phyloP scores from a whole-genome alignment of 2,888 invertebrate species.

The Uropetala carovei region DNA sequence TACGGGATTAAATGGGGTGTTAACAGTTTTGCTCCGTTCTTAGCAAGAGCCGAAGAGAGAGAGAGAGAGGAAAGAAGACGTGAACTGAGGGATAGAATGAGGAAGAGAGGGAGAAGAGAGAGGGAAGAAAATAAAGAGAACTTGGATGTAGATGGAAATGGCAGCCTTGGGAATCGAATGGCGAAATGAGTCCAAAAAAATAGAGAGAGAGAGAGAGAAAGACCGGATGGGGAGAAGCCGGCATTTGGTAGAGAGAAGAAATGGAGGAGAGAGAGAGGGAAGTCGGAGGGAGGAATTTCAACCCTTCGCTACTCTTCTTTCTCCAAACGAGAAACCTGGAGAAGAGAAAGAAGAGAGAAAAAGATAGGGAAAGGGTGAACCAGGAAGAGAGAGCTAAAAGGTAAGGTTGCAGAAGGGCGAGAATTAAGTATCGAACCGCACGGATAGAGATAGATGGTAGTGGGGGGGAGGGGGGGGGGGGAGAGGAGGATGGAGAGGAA shows the following conservation, averaged over 20 bases:
- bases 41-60: background rate
- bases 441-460: background rate
- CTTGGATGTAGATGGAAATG: background rate
- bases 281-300: background rate
- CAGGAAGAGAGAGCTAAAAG: background rate
- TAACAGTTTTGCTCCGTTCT: constrained; percentile 36
- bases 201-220: background rate
- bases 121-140: background rate
- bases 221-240: background rate
- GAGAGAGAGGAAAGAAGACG: background rate
- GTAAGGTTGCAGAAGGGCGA: background rate
- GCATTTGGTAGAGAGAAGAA: background rate
- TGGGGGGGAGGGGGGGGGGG: background rate
- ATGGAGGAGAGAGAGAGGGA: background rate
- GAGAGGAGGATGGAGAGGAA: no score
- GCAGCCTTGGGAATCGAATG: constrained; percentile 11
- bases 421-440: background rate
- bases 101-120: background rate
- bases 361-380: background rate
- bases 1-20: constrained; percentile 60
- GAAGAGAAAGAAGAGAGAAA: background rate
- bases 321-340: no score
- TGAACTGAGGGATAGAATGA: background rate
- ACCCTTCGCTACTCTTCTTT: background rate
- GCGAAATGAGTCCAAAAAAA: background rate